These are phyloP conservation scores for Lerema accius DNA, from an alignment of 1,140 invertebrate species.

Conservation along the genomic window DNA sequence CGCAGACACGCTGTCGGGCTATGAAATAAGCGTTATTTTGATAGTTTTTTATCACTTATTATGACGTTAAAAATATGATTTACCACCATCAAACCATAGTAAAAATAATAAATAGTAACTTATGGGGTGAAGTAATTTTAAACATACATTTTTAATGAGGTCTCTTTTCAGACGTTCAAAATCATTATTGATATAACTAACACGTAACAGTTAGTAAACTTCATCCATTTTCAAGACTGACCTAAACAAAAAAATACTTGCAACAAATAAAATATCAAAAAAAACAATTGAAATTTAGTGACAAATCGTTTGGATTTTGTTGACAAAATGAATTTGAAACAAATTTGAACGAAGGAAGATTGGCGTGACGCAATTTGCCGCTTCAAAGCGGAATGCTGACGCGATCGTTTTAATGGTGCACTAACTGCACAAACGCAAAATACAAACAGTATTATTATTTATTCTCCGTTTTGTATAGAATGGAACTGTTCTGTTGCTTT, in stretches of 20 bases:
- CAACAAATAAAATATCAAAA: not conserved
- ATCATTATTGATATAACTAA: too few relatives aligned
- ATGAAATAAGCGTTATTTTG: constrained; percentile 37
- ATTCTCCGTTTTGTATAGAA: not conserved
- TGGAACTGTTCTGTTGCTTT: not conserved
- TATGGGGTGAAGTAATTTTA: too few relatives aligned
- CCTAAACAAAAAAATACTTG: not conserved
- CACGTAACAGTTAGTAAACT: too few relatives aligned
- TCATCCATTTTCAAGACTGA: too few relatives aligned
- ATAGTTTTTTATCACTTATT: too few relatives aligned
- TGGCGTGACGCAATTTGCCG: constrained; percentile 31
- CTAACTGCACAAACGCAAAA: not conserved
- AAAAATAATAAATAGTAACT: too few relatives aligned
- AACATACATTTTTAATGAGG: too few relatives aligned
- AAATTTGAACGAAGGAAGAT: constrained; percentile 29
- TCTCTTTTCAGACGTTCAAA: too few relatives aligned
- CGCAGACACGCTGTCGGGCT: constrained; percentile 40
- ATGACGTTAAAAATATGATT: too few relatives aligned
- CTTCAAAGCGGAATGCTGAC: constrained; percentile 15
- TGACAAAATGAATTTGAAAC: constrained; percentile 33
- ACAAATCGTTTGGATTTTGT: constrained; percentile 21
- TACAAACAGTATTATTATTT: not conserved
- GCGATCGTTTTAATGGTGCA: constrained; percentile 11
- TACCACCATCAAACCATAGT: too few relatives aligned
- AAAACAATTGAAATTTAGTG: constrained; percentile 15